Evolutionary conservation across 2,797 vertebrate genomes (phyloP), one percentile per base, ranked within the genome.

Genomic region (Streptopelia turtur): DNA sequence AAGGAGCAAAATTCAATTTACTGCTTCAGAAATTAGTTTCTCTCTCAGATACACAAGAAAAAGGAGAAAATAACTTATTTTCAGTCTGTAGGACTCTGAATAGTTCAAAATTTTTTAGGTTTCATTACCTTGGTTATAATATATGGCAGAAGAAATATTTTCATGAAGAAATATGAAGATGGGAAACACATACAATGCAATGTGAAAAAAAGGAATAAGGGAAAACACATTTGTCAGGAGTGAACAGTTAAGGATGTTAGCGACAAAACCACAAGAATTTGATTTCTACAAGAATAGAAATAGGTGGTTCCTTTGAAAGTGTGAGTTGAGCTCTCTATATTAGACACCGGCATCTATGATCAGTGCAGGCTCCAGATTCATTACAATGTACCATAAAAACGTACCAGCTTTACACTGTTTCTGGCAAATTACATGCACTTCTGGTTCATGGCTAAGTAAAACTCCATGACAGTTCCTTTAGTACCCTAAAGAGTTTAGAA

Each of bases 351-450:
- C 31, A 6, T 61, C 82, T 70, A 41, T 33, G 18, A 52, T 31
- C 11, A 31, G 7, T 43, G 50, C 9, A 70, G 35, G 5, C 64
- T 41, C 23, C n/a, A 65, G 22, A 24, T 20, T 85, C n/a, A 9
- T 43, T 52, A 37, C 70, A 87, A 45, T 3, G 22, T 30, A 49
- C 5, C 10, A 33, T 10, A 24, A 61, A 69, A 76, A 31, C 13
- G 35, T 30, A 39, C 11, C 7, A 61, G 6, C 28, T 41, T 43
- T 49, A 33, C 9, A 24, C 11, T 4, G 2, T 0, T 64, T 71
- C 77, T 76, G 53, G 11, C 3, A 80, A 80, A 66, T 55, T 27
- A 18, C 1, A 0, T 24, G 8, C 16, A 14, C 14, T 43, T 90
- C 66, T 55, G 13, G 5, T 78, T 61, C 52, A 45, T 2, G 7